Percentiles rank a stretch among this genome's conserved stretches.
Conservation (phyloP, 2,797 vertebrate genomes). For the Natrix natrix region DNA sequence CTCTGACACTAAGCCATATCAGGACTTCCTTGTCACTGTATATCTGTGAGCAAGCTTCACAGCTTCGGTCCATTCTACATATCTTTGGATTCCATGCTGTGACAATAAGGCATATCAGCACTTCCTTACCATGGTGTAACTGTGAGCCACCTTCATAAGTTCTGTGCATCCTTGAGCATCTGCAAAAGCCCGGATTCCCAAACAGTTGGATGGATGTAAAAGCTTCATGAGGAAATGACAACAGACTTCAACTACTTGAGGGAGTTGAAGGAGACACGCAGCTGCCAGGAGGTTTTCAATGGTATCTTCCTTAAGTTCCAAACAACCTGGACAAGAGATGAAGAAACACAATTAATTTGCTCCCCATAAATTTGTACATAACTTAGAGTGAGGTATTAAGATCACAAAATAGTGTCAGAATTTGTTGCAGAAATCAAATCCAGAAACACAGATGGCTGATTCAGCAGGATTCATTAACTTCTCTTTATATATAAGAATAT, state of each 20-base stretch:
- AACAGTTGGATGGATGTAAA: constrained; percentile 77
- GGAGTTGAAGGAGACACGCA: constrained; percentile 78
- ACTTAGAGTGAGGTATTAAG: accelerated
- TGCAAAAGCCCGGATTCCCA: constrained; percentile 78
- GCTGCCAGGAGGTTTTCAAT: constrained; percentile 79
- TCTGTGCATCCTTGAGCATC: constrained; percentile 79
- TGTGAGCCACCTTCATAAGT: constrained; percentile 78
- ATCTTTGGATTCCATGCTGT: not conserved
- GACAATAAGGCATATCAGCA: not conserved
- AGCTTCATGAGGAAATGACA: constrained; percentile 80
- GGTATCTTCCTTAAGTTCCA: constrained; percentile 78
- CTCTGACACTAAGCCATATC: not conserved
- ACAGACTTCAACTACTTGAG: constrained; percentile 78
- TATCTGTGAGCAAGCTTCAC: constrained; percentile 79
- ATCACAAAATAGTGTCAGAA: not conserved
- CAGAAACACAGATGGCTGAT: too few relatives aligned
- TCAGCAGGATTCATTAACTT: too few relatives aligned
- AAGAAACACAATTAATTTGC: constrained; percentile 4
- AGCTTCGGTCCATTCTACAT: constrained; percentile 72
- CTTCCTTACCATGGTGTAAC: constrained; percentile 77
- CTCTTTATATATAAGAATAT: too few relatives aligned
- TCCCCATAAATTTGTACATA: not conserved
- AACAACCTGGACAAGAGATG: constrained; percentile 63
- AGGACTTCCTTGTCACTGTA: constrained; percentile 72
- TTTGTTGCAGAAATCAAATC: too few relatives aligned